A percentile compares a stretch with the other conserved stretches of the same genome.
Conservation (phyloP, 2,888 invertebrate species). For the Synanthedon vespiformis region DNA sequence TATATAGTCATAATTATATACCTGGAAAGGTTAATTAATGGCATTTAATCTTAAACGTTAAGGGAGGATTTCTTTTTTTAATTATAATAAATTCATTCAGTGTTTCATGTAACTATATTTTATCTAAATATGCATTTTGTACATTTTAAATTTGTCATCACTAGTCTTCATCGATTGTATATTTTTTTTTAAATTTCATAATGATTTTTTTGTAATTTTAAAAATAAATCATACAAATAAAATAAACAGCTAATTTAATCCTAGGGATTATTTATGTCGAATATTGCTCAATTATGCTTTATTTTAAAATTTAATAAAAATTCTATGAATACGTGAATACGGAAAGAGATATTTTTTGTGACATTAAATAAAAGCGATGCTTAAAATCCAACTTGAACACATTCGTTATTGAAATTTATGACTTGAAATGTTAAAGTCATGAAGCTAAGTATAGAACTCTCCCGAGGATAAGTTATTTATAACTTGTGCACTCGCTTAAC, state of each 20-base stretch:
- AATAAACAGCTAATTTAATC: not conserved
- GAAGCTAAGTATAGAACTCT: constrained; percentile 6
- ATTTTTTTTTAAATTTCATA: too few species aligned
- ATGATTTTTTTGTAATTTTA: too few species aligned
- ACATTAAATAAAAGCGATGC: too few species aligned
- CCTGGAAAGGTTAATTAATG: constrained; percentile 33
- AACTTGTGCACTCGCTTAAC: not conserved
- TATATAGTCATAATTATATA: constrained; percentile 13
- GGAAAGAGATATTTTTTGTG: too few species aligned
- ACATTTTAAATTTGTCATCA: not conserved
- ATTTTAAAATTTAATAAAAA: constrained; percentile 3
- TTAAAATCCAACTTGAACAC: too few species aligned
- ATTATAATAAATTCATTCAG: not conserved
- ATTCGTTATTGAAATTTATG: too few species aligned
- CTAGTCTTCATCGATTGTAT: not conserved
- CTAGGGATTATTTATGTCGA: not conserved
- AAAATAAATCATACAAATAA: not conserved
- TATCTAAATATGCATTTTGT: not conserved
- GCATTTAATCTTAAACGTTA: constrained; percentile 32
- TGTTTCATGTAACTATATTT: not conserved
- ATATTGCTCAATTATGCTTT: not conserved
- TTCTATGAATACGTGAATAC: too few species aligned
- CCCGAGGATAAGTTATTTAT: constrained; percentile 4
- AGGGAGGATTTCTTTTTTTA: constrained; percentile 1
- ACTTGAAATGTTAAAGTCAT: not conserved